Percentiles rank a stretch among this genome's conserved stretches.
These are phyloP conservation scores for Perodicticus potto DNA, from an alignment of 2,797 vertebrate species.

Conservation along the genomic window DNA sequence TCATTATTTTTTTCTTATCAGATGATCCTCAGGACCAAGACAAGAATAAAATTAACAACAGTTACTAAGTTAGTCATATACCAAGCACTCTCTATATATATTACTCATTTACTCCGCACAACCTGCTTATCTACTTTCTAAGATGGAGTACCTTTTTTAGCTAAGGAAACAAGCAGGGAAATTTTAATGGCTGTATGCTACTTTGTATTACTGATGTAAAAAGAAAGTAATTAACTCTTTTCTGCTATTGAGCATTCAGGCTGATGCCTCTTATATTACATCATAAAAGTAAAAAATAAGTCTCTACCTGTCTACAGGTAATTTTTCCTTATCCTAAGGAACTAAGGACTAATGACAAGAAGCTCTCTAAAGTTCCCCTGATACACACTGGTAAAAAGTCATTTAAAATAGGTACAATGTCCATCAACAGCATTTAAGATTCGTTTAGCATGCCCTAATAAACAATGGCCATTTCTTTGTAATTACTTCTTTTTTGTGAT, in stretches of 20 bases:
- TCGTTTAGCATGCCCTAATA: background rate
- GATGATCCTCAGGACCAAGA: background rate
- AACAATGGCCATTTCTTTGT: conserved; percentile 34
- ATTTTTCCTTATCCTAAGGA: conserved; percentile 33
- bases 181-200: background rate
- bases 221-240: conserved; percentile 39
- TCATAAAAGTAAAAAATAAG: conserved; percentile 23
- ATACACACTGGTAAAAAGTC: background rate
- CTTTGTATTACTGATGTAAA: background rate
- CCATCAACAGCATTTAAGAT: background rate
- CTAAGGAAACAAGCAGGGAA: background rate
- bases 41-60: background rate
- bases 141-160: background rate
- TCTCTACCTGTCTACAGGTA: background rate
- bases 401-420: background rate
- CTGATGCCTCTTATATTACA: background rate
- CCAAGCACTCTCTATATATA: background rate
- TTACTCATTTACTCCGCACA: conserved; percentile 25
- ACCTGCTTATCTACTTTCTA: background rate
- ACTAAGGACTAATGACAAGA: background rate
- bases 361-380: conserved; percentile 6
- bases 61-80: conserved; percentile 28
- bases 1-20: background rate
- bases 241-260: conserved; percentile 17
- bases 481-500: conserved; percentile 15